These are phyloP conservation scores for Coenobita brevimanus DNA, from an alignment of 1,140 invertebrate genomes.

Conservation along the genomic window DNA sequence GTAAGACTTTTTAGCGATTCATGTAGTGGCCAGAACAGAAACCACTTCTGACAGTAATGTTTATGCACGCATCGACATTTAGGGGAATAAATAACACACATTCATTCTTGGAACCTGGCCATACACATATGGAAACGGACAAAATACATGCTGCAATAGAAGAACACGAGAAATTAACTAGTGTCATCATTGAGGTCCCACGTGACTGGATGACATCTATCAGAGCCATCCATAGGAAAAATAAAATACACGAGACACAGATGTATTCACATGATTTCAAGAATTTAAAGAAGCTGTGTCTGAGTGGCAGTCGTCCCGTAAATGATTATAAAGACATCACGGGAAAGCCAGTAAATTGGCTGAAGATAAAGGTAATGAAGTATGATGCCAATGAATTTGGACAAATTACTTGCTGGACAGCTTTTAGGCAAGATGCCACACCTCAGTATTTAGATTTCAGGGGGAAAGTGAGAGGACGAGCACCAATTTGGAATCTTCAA, in stretches of 20 bases:
- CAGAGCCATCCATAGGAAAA: constrained; percentile 8
- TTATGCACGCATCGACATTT: constrained; percentile 6
- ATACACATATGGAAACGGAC: constrained; percentile 25
- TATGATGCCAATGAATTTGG: constrained; percentile 16
- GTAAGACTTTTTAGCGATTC: constrained; percentile 4
- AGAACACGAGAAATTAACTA: constrained; percentile 12
- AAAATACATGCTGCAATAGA: constrained; percentile 11
- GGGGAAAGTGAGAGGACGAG: constrained; percentile 5
- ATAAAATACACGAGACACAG: neutral
- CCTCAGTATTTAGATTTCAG: neutral
- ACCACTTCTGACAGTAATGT: constrained; percentile 14
- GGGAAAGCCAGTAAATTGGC: constrained; percentile 27
- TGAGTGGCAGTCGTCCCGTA: neutral
- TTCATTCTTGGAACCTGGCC: constrained; percentile 32
- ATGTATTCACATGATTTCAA: constrained; percentile 28
- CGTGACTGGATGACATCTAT: constrained; percentile 29
- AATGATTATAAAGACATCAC: constrained; percentile 21
- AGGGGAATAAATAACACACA: constrained; percentile 1
- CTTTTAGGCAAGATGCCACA: constrained; percentile 11
- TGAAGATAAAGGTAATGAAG: constrained; percentile 8
- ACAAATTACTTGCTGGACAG: neutral
- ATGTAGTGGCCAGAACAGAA: constrained; percentile 22
- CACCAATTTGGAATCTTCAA: too few species aligned
- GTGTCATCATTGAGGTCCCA: constrained; percentile 17
- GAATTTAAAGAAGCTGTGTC: neutral